Percentiles rank a stretch among this genome's conserved stretches.
phyloP scores from a whole-genome alignment of 1,140 invertebrate genomes.

The Conopomorpha cramerella region DNA sequence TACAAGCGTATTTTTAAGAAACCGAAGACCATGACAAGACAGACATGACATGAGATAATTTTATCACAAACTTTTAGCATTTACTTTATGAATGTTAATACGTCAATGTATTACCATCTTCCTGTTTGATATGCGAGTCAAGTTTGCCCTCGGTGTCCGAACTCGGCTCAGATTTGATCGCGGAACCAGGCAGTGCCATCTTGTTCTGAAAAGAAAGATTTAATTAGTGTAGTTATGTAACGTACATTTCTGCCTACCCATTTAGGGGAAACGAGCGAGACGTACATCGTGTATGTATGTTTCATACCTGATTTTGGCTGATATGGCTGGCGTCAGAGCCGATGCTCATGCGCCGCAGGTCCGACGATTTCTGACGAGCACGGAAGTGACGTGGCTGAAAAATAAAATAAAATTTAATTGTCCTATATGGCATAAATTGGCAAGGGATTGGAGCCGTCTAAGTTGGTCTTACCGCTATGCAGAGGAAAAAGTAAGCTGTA shows the following conservation, averaged over 20 bases:
- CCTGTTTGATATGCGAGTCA: constrained; percentile 28
- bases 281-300: too few species aligned
- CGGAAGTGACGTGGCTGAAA: constrained; percentile 73
- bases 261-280: too few species aligned
- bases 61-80: too few species aligned
- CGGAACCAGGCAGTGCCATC: constrained; percentile 14
- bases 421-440: too few species aligned
- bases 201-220: constrained; percentile 27
- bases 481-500: too few species aligned
- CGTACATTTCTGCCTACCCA: constrained; percentile 14
- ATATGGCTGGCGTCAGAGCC: constrained; percentile 64
- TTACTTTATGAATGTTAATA: neutral
- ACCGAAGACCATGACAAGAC: too few species aligned
- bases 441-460: too few species aligned
- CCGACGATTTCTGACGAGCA: constrained; percentile 72
- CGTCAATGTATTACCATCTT: constrained; percentile 21
- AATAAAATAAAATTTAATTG: too few species aligned
- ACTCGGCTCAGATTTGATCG: constrained; percentile 30
- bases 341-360: constrained; percentile 70
- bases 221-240: neutral
- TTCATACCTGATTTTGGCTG: constrained; percentile 28
- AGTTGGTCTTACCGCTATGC: too few species aligned
- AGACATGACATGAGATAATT: too few species aligned
- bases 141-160: constrained; percentile 37
- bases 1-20: too few species aligned